phyloP scores from a whole-genome alignment of 1,140 invertebrate species.

The Panulirus ornatus region DNA sequence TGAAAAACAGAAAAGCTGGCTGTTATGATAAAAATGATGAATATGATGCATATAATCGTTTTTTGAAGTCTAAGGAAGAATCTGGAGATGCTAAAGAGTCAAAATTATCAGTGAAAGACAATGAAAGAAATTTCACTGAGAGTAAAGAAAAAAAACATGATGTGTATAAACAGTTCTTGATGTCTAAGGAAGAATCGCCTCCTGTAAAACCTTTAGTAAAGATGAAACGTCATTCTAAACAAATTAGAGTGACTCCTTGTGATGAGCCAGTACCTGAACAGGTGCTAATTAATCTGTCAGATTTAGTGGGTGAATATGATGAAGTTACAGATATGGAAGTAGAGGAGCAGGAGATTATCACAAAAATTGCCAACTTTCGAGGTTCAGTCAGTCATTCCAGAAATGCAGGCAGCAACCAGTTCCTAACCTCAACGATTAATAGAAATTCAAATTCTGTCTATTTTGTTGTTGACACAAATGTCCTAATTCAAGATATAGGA shows the following conservation, averaged over 20 bases:
- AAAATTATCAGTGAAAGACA: too few relatives aligned
- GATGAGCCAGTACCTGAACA: neutral
- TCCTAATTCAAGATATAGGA: slow-evolving; percentile 46
- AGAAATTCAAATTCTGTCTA: slow-evolving; percentile 9
- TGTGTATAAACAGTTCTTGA: neutral
- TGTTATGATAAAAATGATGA: neutral
- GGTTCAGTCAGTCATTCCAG: slow-evolving; percentile 20
- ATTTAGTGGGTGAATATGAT: neutral
- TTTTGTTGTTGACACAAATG: slow-evolving; percentile 57
- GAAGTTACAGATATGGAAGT: slow-evolving; percentile 53
- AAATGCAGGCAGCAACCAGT: neutral
- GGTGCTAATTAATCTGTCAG: too few relatives aligned
- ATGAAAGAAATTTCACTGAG: too few relatives aligned
- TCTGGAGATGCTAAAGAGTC: too few relatives aligned
- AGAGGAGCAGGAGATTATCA: slow-evolving; percentile 50
- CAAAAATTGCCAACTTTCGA: slow-evolving; percentile 56
- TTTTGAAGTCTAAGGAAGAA: neutral
- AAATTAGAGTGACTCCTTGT: neutral
- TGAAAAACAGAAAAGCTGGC: neutral
- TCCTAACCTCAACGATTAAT: neutral
- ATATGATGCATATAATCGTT: neutral
- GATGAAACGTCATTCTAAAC: neutral
- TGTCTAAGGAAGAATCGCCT: neutral
- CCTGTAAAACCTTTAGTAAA: too few relatives aligned
- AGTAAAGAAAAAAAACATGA: neutral